These are phyloP conservation scores for Gastrophryne carolinensis DNA, from an alignment of 2,797 vertebrate genomes.

Conservation along the genomic window DNA sequence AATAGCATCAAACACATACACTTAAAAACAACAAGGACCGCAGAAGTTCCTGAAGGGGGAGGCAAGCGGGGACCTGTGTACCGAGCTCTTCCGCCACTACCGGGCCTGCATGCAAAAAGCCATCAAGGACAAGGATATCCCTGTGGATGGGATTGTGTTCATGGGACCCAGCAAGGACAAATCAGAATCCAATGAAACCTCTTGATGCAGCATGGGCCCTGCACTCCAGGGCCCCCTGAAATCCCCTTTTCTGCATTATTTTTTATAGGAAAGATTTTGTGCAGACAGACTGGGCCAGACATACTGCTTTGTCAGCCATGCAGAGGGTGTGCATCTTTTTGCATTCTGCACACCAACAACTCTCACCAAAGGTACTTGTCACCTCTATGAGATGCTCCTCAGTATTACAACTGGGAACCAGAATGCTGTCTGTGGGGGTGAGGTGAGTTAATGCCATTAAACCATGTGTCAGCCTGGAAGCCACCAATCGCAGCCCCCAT, in stretches of 20 bases:
- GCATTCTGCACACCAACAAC: no score
- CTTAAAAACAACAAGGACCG: no score
- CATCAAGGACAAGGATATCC: slow-evolving; percentile 95
- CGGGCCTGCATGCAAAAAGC: slow-evolving; percentile 93
- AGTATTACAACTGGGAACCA: no score
- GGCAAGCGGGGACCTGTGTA: slow-evolving; percentile 84
- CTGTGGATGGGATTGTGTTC: slow-evolving; percentile 91
- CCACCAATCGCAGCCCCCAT: no score
- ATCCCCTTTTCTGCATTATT: not conserved
- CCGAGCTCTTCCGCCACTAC: slow-evolving; percentile 85
- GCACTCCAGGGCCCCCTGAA: not conserved
- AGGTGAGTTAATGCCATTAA: no score
- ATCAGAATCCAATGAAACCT: slow-evolving; percentile 78
- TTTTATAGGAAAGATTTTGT: not conserved
- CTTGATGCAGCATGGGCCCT: slow-evolving; percentile 57
- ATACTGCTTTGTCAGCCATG: not conserved
- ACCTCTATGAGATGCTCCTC: no score
- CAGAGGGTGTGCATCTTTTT: no score
- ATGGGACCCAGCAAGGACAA: slow-evolving; percentile 91
- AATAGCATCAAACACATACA: no score
- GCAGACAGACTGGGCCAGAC: not conserved
- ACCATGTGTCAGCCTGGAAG: no score
- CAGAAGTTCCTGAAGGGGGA: slow-evolving; percentile 96
- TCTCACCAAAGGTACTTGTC: no score
- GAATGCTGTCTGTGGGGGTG: no score